These are phyloP conservation scores for Atractosteus spatula DNA, from an alignment of 2,113 vertebrate species.

Conservation along the genomic window DNA sequence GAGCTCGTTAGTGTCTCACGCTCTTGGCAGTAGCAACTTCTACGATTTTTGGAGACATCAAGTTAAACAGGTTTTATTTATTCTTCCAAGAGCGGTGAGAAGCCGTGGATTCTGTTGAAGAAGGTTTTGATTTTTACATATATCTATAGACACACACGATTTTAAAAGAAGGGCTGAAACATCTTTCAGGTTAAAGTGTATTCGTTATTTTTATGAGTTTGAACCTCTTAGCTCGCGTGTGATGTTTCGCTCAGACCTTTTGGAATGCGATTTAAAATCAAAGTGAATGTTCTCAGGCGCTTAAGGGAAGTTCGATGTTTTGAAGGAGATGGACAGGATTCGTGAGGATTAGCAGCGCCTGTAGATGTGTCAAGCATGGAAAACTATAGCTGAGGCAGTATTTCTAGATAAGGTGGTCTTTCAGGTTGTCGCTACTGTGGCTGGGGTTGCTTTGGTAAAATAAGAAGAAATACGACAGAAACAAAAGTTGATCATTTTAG, in stretches of 20 bases:
- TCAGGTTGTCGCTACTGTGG: no score
- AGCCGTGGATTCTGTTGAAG: slow-evolving; percentile 15
- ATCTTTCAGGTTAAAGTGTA: no score
- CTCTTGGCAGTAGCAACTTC: slow-evolving; percentile 56
- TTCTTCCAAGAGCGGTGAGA: slow-evolving; percentile 10
- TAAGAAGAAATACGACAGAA: no score
- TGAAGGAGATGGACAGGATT: slow-evolving; percentile 25
- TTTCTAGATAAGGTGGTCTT: neutral
- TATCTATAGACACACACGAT: no score
- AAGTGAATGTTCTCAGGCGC: slow-evolving; percentile 1
- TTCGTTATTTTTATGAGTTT: no score
- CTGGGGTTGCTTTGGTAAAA: no score
- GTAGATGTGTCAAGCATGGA: slow-evolving; percentile 9
- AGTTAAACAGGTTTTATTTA: slow-evolving; percentile 26
- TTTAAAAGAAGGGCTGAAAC: no score
- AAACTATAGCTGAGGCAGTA: neutral
- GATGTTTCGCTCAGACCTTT: slow-evolving; percentile 4
- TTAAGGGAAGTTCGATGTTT: slow-evolving; percentile 5
- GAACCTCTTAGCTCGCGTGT: no score
- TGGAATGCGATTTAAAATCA: slow-evolving; percentile 3
- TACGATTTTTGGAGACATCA: slow-evolving; percentile 43
- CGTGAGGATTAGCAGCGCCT: slow-evolving; percentile 18
- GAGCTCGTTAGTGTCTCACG: slow-evolving; percentile 75
- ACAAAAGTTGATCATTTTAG: no score
- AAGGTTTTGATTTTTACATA: no score